Conservation (phyloP, 2,888 invertebrate species). For the Folsomia candida region DNA sequence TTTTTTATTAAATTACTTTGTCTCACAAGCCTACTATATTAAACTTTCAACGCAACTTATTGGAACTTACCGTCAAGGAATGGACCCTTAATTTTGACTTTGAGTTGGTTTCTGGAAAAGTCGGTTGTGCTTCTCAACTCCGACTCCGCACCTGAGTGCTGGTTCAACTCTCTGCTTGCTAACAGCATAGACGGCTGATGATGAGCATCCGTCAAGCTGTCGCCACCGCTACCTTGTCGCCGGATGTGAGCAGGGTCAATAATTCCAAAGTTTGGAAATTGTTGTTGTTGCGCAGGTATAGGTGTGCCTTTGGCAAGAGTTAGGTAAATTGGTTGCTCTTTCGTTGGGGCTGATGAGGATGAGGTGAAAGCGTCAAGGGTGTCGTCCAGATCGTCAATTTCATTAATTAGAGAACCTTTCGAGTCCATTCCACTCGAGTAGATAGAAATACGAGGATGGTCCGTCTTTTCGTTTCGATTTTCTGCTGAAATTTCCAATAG, state of each 20-base stretch:
- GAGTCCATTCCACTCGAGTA: slow-evolving; percentile 22
- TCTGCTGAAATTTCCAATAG: slow-evolving; percentile 12
- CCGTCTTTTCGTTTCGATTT: slow-evolving; percentile 18
- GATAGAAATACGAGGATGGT: slow-evolving; percentile 35
- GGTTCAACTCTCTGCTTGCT: background rate
- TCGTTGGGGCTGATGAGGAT: slow-evolving; percentile 6
- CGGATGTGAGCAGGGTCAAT: too few species aligned
- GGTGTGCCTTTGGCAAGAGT: too few species aligned
- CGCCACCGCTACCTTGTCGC: background rate
- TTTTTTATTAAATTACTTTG: too few species aligned
- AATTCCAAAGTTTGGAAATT: too few species aligned
- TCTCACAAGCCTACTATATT: too few species aligned
- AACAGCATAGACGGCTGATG: too few species aligned
- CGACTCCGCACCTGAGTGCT: background rate
- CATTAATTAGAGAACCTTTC: slow-evolving; percentile 31
- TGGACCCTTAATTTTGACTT: slow-evolving; percentile 79
- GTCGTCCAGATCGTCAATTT: slow-evolving; percentile 70
- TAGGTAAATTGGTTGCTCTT: background rate
- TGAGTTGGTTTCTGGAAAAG: slow-evolving; percentile 74
- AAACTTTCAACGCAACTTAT: slow-evolving; percentile 52
- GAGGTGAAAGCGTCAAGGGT: slow-evolving; percentile 62
- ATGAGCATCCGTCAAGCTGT: background rate
- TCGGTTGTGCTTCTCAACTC: slow-evolving; percentile 55
- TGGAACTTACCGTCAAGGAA: slow-evolving; percentile 8
- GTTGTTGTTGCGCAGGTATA: too few species aligned